Evolutionary conservation across 2,797 vertebrate genomes (phyloP).

Genomic region (Benthosema pterotum): DNA sequence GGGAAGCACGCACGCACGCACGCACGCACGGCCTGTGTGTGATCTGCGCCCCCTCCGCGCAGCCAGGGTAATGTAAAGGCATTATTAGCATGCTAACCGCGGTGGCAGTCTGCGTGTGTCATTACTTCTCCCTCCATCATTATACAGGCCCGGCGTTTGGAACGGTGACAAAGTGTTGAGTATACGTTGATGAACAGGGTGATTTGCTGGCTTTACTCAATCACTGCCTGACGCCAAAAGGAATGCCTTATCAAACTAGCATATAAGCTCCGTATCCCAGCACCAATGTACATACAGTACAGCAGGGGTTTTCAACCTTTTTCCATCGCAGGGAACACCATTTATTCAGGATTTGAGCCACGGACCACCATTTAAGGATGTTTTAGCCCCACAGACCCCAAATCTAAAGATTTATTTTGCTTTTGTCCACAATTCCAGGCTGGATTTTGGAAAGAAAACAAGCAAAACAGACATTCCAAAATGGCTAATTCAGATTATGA

Average conservation of each 20-base stretch:
- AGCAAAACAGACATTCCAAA: too few species aligned
- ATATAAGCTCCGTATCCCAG: slow-evolving; percentile 51
- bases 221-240: slow-evolving; percentile 16
- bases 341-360: too few species aligned
- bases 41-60: slow-evolving; percentile 64
- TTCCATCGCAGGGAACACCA: too few species aligned
- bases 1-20: too few species aligned
- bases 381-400: too few species aligned
- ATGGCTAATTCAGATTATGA: too few species aligned
- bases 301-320: too few species aligned
- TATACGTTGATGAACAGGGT: slow-evolving; percentile 42
- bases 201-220: slow-evolving; percentile 57
- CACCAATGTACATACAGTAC: slow-evolving; percentile 29
- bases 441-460: too few species aligned
- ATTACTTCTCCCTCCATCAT: slow-evolving; percentile 65
- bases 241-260: slow-evolving; percentile 56
- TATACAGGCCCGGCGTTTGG: slow-evolving; percentile 49
- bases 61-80: slow-evolving; percentile 68
- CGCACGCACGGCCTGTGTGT: slow-evolving; percentile 64
- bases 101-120: slow-evolving; percentile 47
- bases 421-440: too few species aligned
- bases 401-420: too few species aligned
- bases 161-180: slow-evolving; percentile 64
- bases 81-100: slow-evolving; percentile 72
- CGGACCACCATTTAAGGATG: too few species aligned